A percentile compares a stretch with the other conserved stretches of the same genome.
Evolutionary conservation across 2,888 invertebrate species (phyloP).

Genomic region (Ypsolopha scabrella): DNA sequence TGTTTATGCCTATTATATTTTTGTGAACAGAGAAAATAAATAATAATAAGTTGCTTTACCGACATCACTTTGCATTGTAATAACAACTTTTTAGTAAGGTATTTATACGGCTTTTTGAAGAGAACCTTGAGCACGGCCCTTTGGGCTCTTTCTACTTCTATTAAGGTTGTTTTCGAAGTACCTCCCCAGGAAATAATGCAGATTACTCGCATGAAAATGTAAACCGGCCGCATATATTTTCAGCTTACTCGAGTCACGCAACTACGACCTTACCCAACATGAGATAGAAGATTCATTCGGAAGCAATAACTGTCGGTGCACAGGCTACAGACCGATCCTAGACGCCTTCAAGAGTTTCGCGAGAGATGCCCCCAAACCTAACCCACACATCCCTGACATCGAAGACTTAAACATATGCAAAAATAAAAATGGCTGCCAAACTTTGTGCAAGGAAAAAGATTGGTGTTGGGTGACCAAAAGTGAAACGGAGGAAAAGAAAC

Average conservation of each 20-base stretch:
- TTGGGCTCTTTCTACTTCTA: no score
- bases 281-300: constrained; percentile 74
- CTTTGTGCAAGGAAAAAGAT: constrained; percentile 11
- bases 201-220: no score
- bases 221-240: constrained; percentile 7
- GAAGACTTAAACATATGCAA: constrained; percentile 19
- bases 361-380: constrained; percentile 32
- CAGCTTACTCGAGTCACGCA: constrained; percentile 44
- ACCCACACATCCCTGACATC: constrained; percentile 9
- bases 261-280: constrained; percentile 60
- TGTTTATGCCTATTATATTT: no score
- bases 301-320: constrained; percentile 76
- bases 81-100: no score
- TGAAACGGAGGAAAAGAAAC: neutral
- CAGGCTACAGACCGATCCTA: constrained; percentile 68
- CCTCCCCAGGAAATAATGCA: no score
- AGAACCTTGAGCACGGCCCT: no score
- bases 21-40: no score
- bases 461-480: constrained; percentile 9
- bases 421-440: constrained; percentile 11
- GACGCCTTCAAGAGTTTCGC: constrained; percentile 69
- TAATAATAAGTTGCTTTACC: no score
- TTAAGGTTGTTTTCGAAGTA: no score
- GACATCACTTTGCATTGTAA: no score
- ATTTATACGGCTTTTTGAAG: no score